These are phyloP conservation scores for Phengaris alcon DNA, from an alignment of 2,888 invertebrate genomes.

Conservation along the genomic window DNA sequence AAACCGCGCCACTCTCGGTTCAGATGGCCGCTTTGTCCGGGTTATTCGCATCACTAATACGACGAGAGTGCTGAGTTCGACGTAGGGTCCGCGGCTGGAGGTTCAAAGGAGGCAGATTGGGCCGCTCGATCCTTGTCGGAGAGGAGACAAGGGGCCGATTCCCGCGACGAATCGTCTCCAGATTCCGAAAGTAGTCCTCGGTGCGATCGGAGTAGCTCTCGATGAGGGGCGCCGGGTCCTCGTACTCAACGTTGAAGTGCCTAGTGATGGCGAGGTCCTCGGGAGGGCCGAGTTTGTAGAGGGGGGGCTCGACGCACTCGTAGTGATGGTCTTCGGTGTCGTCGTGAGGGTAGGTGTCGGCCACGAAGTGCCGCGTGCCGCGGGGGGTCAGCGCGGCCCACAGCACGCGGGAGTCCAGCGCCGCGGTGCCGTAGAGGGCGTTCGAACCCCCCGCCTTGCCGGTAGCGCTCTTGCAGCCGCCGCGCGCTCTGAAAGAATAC, in stretches of 20 bases:
- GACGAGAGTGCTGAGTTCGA: constrained; percentile 70
- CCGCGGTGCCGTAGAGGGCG: constrained; percentile 70
- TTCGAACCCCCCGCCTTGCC: constrained; percentile 75
- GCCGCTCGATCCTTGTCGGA: constrained; percentile 89
- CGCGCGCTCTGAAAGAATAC: constrained; percentile 57
- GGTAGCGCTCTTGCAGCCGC: constrained; percentile 77
- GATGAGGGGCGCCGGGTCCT: constrained; percentile 87
- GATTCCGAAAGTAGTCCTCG: constrained; percentile 69
- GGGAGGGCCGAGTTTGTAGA: constrained; percentile 72
- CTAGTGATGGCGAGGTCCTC: constrained; percentile 82
- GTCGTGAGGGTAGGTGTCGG: constrained; percentile 82
- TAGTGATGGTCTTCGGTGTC: constrained; percentile 84
- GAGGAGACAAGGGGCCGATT: constrained; percentile 86
- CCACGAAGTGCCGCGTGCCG: constrained; percentile 88
- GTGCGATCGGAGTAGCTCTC: constrained; percentile 83
- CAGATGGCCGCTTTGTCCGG: constrained; percentile 74
- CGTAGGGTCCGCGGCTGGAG: constrained; percentile 78
- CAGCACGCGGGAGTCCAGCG: constrained; percentile 83
- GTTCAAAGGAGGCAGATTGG: constrained; percentile 89
- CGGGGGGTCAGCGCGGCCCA: constrained; percentile 93
- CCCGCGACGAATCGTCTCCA: constrained; percentile 71
- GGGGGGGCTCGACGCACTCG: constrained; percentile 82
- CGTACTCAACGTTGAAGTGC: constrained; percentile 89
- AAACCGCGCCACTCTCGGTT: constrained; percentile 76
- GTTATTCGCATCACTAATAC: constrained; percentile 72